Evolutionary conservation across 2,888 invertebrate genomes (phyloP), one percentile per base, ranked within the genome.

Genomic region (Physocephala rufipes): DNA sequence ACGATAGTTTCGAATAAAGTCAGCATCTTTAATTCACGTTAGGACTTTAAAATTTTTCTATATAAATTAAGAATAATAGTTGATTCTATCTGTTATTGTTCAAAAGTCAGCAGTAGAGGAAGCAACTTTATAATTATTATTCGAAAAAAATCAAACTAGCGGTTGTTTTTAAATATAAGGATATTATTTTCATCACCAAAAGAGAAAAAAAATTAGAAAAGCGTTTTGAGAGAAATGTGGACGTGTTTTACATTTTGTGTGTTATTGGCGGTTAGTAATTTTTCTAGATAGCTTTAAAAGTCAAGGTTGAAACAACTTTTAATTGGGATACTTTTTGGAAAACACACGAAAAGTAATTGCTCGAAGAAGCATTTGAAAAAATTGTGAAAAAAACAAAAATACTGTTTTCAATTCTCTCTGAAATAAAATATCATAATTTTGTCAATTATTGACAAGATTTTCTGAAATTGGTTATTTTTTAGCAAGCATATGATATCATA

Each of bases 211-310:
- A 4, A 9, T 36, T 7, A 9, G 36, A 36, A 36, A 36, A 36
- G 9, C 36, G 9, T 4, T 36, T 36, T 36, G 5, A 7, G 36
- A 59, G 5, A 75, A 66, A 16, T 82, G 83, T 82, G 83, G 83
- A 82, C 82, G 80, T 80, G 77, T 77, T 77, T 79, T 69, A 75
- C 81, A 70, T 79, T 83, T 45, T 81, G 81, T 78, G 75, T 80
- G 51, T 74, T 82, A 65, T 68, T 82, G 77, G 78, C 82, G 82
- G 82, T 82, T 79, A 81, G 82, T 82, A 80, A 67, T 24, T 55
- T 28, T 4, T 36, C 36, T 36, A 4, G 9, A 26, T 13, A 61
- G 15, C 15, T n/a, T 58, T 58, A 36, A 36, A 36, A 36, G 36
- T 36, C 36, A 36, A 36, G 9, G 36, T 36, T 36, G 36, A 36